Conservation (phyloP, 92 coral and sea anemone species). For the Porites evermanni region DNA sequence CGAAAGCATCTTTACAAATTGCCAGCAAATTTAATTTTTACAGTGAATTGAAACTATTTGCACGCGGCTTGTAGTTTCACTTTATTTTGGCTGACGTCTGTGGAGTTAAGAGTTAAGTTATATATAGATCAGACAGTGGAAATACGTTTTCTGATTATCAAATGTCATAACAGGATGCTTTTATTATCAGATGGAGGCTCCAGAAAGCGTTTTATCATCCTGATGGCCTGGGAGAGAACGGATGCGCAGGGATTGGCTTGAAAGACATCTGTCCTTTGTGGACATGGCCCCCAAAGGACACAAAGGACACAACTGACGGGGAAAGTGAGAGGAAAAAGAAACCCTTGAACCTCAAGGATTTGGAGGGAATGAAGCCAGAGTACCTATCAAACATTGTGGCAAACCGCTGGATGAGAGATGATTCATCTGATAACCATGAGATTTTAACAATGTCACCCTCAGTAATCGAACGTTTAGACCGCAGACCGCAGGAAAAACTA, state of each 20-base stretch:
- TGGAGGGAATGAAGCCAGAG: constrained; percentile 71
- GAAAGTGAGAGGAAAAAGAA: background rate
- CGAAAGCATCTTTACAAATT: no score
- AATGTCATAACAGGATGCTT: no score
- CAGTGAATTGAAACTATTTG: no score
- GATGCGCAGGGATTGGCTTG: constrained; percentile 52
- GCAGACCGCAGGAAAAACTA: constrained; percentile 1
- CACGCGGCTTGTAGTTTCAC: no score
- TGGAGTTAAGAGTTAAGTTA: no score
- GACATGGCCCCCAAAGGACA: background rate
- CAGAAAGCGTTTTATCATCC: constrained; percentile 74
- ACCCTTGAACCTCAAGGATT: constrained; percentile 56
- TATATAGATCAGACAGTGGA: no score
- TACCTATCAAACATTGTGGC: constrained; percentile 81
- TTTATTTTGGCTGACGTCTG: no score
- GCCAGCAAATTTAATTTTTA: no score
- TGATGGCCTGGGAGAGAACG: constrained; percentile 47
- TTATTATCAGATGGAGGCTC: constrained; percentile 43
- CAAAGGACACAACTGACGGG: background rate
- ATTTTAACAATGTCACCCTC: constrained; percentile 71
- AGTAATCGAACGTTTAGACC: constrained; percentile 68
- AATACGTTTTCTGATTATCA: no score
- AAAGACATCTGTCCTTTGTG: constrained; percentile 63
- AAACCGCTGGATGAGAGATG: constrained; percentile 65
- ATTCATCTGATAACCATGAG: constrained; percentile 24